These are phyloP conservation scores for Drosophila mojavensis DNA, from an alignment of 1,140 invertebrate species.

Conservation along the genomic window DNA sequence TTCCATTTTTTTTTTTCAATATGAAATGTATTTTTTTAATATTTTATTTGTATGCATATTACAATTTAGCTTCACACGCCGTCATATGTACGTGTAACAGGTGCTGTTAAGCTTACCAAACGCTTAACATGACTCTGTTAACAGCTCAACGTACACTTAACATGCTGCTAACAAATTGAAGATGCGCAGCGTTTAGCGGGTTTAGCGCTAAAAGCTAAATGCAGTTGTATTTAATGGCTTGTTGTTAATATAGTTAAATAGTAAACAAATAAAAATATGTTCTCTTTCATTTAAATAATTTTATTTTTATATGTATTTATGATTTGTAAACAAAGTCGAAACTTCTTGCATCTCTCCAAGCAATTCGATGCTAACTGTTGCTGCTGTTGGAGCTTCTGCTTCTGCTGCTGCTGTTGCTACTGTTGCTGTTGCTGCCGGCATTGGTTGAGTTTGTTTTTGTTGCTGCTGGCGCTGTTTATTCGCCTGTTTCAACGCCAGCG, in stretches of 20 bases:
- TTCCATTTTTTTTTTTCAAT: not conserved
- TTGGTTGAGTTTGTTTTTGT: conserved; percentile 51
- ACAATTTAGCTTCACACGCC: not conserved
- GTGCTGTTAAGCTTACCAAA: conserved; percentile 5
- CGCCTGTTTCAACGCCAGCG: conserved; percentile 45
- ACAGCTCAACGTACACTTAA: not conserved
- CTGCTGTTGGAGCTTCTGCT: conserved; percentile 3
- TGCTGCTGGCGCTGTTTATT: conserved; percentile 49
- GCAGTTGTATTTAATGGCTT: not conserved
- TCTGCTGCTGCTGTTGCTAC: conserved; percentile 6
- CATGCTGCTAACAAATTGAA: conserved; percentile 12
- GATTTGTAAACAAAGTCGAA: not conserved
- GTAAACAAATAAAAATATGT: no score
- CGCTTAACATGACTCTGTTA: conserved; percentile 26
- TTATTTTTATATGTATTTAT: not conserved
- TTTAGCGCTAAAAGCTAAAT: conserved; percentile 6
- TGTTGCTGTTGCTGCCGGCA: conserved; percentile 19
- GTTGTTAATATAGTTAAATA: no score
- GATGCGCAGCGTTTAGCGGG: conserved; percentile 13
- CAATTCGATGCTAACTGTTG: conserved; percentile 40
- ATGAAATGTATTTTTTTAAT: not conserved
- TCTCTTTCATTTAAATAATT: not conserved
- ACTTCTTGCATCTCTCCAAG: not conserved
- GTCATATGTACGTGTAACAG: conserved; percentile 5
- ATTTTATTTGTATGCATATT: not conserved